phyloP scores from a whole-genome alignment of 1,140 invertebrate species.

The Leptestheria dahalacensis region DNA sequence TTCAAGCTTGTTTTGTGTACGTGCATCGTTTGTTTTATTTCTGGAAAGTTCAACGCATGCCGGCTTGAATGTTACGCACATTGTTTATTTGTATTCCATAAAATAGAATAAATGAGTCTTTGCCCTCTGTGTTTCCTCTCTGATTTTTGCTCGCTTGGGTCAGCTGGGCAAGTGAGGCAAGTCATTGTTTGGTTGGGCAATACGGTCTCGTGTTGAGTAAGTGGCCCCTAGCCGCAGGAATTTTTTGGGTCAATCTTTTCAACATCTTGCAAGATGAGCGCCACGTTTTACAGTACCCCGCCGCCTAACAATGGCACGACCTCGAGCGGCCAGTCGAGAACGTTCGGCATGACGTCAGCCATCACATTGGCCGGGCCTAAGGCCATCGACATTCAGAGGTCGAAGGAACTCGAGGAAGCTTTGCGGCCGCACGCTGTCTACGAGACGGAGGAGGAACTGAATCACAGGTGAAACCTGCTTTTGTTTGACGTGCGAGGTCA shows the following conservation, averaged over 20 bases:
- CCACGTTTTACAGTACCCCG: not conserved
- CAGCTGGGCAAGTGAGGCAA: too few species aligned
- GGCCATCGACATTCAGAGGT: constrained; percentile 62
- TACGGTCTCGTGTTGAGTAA: too few species aligned
- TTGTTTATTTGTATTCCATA: too few species aligned
- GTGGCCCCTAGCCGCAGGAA: too few species aligned
- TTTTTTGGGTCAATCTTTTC: too few species aligned
- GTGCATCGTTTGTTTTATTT: not conserved
- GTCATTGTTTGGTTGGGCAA: too few species aligned
- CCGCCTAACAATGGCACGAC: not conserved
- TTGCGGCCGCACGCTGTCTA: constrained; percentile 79
- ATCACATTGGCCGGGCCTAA: constrained; percentile 79
- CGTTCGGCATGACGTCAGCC: constrained; percentile 74
- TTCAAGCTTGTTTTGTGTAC: not conserved
- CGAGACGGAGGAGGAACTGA: constrained; percentile 77
- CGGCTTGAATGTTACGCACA: too few species aligned
- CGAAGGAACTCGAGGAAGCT: constrained; percentile 63
- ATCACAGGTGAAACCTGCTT: constrained; percentile 50
- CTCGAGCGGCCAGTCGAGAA: constrained; percentile 6
- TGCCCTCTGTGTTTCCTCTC: too few species aligned
- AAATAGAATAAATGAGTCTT: too few species aligned
- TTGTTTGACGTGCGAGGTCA: constrained; percentile 5
- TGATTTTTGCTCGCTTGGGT: too few species aligned
- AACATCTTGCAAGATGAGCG: not conserved
- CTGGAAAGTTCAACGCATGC: not conserved